Percentiles rank a stretch among this genome's conserved stretches.
Conservation (phyloP, 2,888 invertebrate species). For the Leucoma salicis region DNA sequence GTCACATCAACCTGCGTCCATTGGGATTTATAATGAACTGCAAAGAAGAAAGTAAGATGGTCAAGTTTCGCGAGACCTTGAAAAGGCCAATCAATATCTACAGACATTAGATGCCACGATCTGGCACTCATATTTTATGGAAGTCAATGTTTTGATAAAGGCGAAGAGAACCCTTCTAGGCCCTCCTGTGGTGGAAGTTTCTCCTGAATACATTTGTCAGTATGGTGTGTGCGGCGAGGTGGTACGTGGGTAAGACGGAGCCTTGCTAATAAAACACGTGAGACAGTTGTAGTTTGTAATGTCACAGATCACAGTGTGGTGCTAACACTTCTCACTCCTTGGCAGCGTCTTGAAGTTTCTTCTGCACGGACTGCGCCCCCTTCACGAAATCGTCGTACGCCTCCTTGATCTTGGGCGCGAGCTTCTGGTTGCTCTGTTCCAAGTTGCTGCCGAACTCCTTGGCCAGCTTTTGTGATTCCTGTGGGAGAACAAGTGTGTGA, state of each 20-base stretch:
- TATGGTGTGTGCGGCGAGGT: background rate
- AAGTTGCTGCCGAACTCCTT: conserved; percentile 57
- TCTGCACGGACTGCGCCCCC: conserved; percentile 57
- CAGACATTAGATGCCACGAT: no score
- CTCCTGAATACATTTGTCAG: no score
- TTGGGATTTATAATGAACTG: no score
- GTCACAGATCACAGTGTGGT: background rate
- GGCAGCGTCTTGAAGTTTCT: conserved; percentile 69
- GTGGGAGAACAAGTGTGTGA: conserved; percentile 1
- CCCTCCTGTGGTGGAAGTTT: no score
- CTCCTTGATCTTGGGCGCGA: conserved; percentile 63
- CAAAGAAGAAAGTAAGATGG: no score
- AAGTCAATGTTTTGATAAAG: no score
- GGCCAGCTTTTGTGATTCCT: conserved; percentile 64
- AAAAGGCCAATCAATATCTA: no score
- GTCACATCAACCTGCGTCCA: no score
- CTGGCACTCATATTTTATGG: no score
- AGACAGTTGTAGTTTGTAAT: background rate
- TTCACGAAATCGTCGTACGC: conserved; percentile 69
- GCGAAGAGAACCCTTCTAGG: no score
- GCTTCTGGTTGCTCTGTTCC: conserved; percentile 62
- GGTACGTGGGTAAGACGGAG: background rate
- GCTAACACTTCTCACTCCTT: conserved; percentile 8
- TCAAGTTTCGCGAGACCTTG: no score
- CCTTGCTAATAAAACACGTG: background rate